Evolutionary conservation across 2,113 vertebrate species (phyloP).

Genomic region (Takifugu bimaculatus): DNA sequence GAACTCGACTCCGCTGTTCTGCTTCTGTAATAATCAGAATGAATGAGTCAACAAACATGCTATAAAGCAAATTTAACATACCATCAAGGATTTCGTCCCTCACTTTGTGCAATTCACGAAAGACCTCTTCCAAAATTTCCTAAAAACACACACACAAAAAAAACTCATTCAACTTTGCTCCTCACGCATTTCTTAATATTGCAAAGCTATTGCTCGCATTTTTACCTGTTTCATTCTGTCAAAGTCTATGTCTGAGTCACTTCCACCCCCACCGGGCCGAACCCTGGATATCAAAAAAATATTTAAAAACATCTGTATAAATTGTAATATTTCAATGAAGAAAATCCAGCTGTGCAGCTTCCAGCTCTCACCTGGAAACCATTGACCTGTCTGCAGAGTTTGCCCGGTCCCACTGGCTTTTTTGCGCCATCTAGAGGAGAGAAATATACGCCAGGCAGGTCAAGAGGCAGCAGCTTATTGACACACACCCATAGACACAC

Average conservation of each 20-base stretch:
- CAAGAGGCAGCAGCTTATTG: neutral
- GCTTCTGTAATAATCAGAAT: neutral
- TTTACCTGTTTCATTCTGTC: slow-evolving; percentile 97
- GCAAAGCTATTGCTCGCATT: neutral
- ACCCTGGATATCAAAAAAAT: slow-evolving; percentile 71
- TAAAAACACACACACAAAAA: slow-evolving; percentile 46
- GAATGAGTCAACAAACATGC: neutral
- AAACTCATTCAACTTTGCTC: neutral
- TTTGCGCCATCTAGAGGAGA: slow-evolving; percentile 81
- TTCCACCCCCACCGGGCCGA: slow-evolving; percentile 84
- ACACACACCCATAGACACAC: neutral
- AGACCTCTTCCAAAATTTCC: slow-evolving; percentile 98
- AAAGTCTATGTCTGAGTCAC: slow-evolving; percentile 89
- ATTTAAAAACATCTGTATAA: neutral
- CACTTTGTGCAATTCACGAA: slow-evolving; percentile 97
- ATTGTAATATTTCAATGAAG: neutral
- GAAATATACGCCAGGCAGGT: neutral
- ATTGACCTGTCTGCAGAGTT: slow-evolving; percentile 94
- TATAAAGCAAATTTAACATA: slow-evolving; percentile 62
- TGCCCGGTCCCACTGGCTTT: slow-evolving; percentile 96
- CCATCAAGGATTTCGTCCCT: slow-evolving; percentile 98
- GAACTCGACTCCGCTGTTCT: neutral
- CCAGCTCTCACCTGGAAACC: slow-evolving; percentile 84
- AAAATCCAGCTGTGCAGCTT: neutral
- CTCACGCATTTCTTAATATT: neutral